A percentile compares a stretch with the other conserved stretches of the same genome.
Conservation (phyloP, 1,140 invertebrate species). For the Himalopsyche phryganea region DNA sequence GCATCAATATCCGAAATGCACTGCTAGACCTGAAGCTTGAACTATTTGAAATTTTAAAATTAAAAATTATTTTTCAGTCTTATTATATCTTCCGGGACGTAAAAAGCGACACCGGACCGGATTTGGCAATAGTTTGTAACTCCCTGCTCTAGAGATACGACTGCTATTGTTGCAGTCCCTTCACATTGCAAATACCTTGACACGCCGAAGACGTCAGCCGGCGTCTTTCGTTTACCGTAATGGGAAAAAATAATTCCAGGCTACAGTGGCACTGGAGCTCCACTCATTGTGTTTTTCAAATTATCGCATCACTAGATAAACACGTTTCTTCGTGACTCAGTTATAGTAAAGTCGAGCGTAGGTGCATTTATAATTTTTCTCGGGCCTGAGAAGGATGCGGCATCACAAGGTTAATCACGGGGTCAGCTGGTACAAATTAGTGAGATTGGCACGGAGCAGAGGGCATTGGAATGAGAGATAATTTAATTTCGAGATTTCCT, state of each 20-base stretch:
- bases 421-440: constrained; percentile 31
- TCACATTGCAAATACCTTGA: no score
- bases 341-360: constrained; percentile 11
- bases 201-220: no score
- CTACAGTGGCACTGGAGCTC: constrained; percentile 17
- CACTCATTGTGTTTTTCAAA: constrained; percentile 4
- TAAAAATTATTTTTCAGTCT: no score
- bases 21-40: no score
- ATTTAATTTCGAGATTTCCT: constrained; percentile 29
- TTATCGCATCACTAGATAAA: background rate
- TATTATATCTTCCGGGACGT: no score
- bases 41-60: no score
- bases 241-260: constrained; percentile 23
- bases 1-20: no score
- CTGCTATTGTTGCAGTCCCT: no score
- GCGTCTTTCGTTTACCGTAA: background rate
- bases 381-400: background rate
- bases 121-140: no score
- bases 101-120: no score
- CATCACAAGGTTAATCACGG: constrained; percentile 31
- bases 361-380: constrained; percentile 25
- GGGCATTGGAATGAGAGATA: constrained; percentile 16
- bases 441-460: constrained; percentile 20
- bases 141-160: no score
- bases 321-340: constrained; percentile 7